Conservation (phyloP, 1,140 invertebrate species). For the Phymorhynchus buccinoides region DNA sequence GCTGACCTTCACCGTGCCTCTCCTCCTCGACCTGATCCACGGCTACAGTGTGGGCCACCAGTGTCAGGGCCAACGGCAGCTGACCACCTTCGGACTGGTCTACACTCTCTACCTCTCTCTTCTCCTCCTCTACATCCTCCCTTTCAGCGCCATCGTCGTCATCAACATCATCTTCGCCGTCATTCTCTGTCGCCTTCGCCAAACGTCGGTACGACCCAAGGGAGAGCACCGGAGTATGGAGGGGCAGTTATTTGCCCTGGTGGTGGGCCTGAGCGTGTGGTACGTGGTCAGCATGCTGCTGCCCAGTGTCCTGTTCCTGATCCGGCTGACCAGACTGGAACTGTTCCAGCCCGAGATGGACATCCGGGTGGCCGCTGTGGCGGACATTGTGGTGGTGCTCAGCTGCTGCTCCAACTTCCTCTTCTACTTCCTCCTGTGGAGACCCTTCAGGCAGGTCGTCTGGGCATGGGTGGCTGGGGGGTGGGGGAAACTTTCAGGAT, state of each 20-base stretch:
- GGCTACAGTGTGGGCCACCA: not conserved
- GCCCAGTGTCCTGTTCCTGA: conserved; percentile 24
- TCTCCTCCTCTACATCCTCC: conserved; percentile 37
- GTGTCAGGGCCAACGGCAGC: not conserved
- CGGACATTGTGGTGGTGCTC: conserved; percentile 25
- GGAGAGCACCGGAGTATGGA: not conserved
- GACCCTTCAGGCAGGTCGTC: conserved; percentile 8
- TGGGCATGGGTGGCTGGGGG: not conserved
- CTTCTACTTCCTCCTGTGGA: conserved; percentile 39
- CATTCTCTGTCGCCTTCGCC: conserved; percentile 26
- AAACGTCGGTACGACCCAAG: not conserved
- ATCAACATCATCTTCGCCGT: conserved; percentile 28
- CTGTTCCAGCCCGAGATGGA: conserved; percentile 21
- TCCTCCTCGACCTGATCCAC: conserved; percentile 28
- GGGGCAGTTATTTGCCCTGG: conserved; percentile 13
- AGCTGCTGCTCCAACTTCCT: conserved; percentile 25
- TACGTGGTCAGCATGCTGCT: conserved; percentile 32
- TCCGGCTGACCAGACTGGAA: conserved; percentile 23
- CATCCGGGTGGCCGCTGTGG: conserved; percentile 30
- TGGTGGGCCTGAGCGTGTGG: conserved; percentile 23
- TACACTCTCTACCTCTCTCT: conserved; percentile 31
- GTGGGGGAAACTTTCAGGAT: not conserved
- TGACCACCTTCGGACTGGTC: conserved; percentile 31
- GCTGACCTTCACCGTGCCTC: conserved; percentile 19
- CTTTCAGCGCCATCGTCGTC: conserved; percentile 34